These are phyloP conservation scores for Drosophila funebris DNA, from an alignment of 1,140 invertebrate species.

Conservation along the genomic window DNA sequence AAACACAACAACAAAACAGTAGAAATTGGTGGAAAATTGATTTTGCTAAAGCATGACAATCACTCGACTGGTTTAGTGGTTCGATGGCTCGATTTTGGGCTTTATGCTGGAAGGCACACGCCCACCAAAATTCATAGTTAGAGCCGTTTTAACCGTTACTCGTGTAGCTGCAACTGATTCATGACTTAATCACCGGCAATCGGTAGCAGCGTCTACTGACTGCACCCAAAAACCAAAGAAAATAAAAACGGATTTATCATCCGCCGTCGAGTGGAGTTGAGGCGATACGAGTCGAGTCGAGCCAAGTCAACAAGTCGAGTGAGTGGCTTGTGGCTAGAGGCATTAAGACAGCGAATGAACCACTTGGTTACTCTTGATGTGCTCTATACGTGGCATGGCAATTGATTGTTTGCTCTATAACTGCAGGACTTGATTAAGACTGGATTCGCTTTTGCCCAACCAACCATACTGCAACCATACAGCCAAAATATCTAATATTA, in stretches of 20 bases:
- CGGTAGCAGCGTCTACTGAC: conserved; percentile 59
- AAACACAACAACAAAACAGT: neutral
- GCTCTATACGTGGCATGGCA: conserved; percentile 49
- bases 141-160: conserved; percentile 53
- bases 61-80: conserved; percentile 37
- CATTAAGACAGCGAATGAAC: conserved; percentile 31
- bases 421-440: conserved; percentile 67
- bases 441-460: conserved; percentile 33
- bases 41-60: conserved; percentile 75
- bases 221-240: conserved; percentile 63
- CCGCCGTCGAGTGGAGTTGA: conserved; percentile 24
- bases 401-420: conserved; percentile 79
- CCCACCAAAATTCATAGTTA: conserved; percentile 73
- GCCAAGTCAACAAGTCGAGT: conserved; percentile 42
- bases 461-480: neutral
- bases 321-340: conserved; percentile 68
- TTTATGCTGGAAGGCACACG: conserved; percentile 63
- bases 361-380: conserved; percentile 50
- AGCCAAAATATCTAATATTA: neutral
- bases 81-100: conserved; percentile 2
- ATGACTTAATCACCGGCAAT: conserved; percentile 77
- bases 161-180: conserved; percentile 64
- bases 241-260: conserved; percentile 62
- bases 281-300: conserved; percentile 1
- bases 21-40: conserved; percentile 73